phyloP scores from a whole-genome alignment of 2,113 vertebrate species.

The Oxyruncus cristatus region DNA sequence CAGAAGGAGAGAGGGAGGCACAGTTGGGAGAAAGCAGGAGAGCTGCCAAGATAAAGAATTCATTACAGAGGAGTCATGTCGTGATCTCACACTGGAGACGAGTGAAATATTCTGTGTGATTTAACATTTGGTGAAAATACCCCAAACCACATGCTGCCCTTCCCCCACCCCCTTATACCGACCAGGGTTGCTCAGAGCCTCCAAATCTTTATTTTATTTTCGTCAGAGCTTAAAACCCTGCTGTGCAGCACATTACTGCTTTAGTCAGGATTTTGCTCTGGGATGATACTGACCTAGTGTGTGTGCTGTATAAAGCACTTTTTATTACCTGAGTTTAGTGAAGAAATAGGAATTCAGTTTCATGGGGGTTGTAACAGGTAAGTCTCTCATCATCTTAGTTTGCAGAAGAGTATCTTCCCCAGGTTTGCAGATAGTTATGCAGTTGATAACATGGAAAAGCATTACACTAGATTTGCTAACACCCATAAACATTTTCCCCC shows the following conservation, averaged over 20 bases:
- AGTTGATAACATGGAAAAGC: neutral
- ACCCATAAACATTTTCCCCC: neutral
- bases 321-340: neutral
- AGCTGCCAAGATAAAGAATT: conserved; percentile 79
- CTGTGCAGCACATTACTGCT: neutral
- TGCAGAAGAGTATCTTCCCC: neutral
- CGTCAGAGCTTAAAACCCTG: neutral
- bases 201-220: conserved; percentile 5
- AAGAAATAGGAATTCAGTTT: neutral
- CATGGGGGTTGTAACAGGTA: neutral
- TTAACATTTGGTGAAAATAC: conserved; percentile 68
- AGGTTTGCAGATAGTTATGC: neutral
- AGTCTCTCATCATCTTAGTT: neutral
- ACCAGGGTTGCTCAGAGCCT: neutral
- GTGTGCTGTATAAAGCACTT: neutral
- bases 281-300: neutral
- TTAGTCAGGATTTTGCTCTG: neutral
- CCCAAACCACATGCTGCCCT: conserved; percentile 56
- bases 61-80: conserved; percentile 70
- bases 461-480: neutral
- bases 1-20: conserved; percentile 18
- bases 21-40: conserved; percentile 60
- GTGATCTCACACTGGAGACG: conserved; percentile 70
- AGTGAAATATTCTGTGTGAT: conserved; percentile 71
- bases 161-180: neutral